phyloP scores from a whole-genome alignment of 2,113 vertebrate species.

The Rhabdomys dilectus region DNA sequence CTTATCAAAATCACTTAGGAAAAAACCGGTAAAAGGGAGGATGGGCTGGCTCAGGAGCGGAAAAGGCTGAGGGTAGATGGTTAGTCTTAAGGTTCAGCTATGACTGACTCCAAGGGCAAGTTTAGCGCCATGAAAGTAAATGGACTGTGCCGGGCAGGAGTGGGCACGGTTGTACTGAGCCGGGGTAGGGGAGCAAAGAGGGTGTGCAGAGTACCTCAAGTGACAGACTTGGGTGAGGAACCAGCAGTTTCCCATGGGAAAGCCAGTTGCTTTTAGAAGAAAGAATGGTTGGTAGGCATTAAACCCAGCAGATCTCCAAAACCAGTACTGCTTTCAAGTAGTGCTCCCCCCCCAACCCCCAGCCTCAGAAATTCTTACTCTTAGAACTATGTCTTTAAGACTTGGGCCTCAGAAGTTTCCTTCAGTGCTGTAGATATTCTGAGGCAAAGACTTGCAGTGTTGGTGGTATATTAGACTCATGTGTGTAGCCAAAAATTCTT shows the following conservation, averaged over 20 bases:
- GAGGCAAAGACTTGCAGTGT: neutral
- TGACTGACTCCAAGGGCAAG: neutral
- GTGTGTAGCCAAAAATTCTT: neutral
- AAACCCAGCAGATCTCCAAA: neutral
- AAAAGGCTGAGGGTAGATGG: neutral
- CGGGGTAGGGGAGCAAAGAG: neutral
- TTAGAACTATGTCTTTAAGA: neutral
- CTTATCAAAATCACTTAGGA: constrained; percentile 15
- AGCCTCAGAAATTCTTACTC: neutral
- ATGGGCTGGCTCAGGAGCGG: neutral
- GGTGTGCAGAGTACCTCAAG: neutral
- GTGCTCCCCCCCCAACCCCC: neutral
- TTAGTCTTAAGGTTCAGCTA: neutral
- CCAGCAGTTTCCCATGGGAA: neutral
- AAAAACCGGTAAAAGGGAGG: neutral
- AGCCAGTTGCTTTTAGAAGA: neutral
- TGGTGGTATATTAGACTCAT: neutral
- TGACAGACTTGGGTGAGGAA: neutral
- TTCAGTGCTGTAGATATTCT: neutral
- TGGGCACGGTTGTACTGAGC: neutral
- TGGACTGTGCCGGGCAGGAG: too few relatives aligned
- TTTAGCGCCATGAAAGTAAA: neutral
- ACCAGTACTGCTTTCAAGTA: neutral
- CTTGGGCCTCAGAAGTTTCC: neutral
- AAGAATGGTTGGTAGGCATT: neutral